These are phyloP conservation scores for Laupala kohalensis DNA, from an alignment of 1,140 invertebrate species.

Conservation along the genomic window DNA sequence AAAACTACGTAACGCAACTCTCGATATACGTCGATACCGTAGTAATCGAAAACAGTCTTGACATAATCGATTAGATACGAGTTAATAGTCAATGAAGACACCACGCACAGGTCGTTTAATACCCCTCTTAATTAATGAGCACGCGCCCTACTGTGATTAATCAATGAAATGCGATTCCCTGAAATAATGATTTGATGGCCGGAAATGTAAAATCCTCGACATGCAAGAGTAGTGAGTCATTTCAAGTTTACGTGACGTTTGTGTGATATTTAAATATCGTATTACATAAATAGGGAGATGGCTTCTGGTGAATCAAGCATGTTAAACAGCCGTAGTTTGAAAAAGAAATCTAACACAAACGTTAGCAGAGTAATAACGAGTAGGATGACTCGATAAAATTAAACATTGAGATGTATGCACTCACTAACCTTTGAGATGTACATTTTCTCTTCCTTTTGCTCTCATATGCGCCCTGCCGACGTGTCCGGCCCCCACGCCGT, in stretches of 20 bases:
- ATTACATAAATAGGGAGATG: background rate
- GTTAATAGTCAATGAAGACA: background rate
- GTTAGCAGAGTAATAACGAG: background rate
- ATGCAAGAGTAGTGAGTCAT: background rate
- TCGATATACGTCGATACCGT: background rate
- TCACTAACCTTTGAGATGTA: background rate
- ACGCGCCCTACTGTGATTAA: background rate
- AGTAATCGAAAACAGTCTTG: background rate
- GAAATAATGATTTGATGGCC: background rate
- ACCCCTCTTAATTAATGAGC: background rate
- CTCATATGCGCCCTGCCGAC: background rate
- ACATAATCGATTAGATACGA: background rate
- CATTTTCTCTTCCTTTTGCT: background rate
- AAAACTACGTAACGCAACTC: background rate
- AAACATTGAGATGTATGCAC: background rate
- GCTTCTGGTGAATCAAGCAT: background rate
- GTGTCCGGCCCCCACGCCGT: background rate
- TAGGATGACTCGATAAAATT: background rate
- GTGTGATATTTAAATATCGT: background rate
- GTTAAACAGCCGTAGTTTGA: background rate
- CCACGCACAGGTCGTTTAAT: background rate
- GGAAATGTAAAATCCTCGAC: background rate
- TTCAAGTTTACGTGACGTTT: no score
- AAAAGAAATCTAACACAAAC: background rate
- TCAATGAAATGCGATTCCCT: background rate